Conservation (phyloP, 2,797 vertebrate genomes). For the Spea hammondii region DNA sequence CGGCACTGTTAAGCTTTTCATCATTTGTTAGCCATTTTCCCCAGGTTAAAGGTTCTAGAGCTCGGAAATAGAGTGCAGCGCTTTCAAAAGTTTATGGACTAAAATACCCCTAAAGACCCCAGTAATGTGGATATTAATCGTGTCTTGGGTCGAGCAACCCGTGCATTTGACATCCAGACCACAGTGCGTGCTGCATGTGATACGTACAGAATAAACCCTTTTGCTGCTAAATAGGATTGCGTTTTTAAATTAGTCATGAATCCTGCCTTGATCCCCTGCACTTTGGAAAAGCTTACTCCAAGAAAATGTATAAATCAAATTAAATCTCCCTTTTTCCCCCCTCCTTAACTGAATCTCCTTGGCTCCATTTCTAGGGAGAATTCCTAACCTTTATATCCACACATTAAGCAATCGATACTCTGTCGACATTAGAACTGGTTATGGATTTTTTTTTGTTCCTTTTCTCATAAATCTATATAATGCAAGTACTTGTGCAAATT, state of each 20-base stretch:
- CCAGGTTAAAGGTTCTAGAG: no score
- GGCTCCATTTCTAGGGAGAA: conserved; percentile 54
- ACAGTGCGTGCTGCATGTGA: neutral
- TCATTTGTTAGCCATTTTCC: no score
- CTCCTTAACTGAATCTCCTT: conserved; percentile 53
- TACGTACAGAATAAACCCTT: neutral
- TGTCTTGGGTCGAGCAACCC: neutral
- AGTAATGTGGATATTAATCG: neutral
- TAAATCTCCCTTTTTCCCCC: conserved; percentile 44
- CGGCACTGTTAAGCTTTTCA: no score
- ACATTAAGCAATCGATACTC: conserved; percentile 50
- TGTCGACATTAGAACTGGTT: conserved; percentile 38
- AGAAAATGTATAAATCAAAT: conserved; percentile 55
- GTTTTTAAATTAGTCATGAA: conserved; percentile 27
- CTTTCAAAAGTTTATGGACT: no score
- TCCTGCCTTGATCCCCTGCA: conserved; percentile 29
- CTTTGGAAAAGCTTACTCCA: conserved; percentile 47
- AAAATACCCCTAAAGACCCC: no score
- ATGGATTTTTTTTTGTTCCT: conserved; percentile 44
- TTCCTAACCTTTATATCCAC: conserved; percentile 53
- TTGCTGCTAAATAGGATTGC: conserved; percentile 7
- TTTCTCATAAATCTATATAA: conserved; percentile 23
- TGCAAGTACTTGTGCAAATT: neutral
- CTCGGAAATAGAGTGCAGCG: no score
- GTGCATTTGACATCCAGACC: neutral